Conservation (phyloP, 2,797 vertebrate genomes). For the Platalea minor region DNA sequence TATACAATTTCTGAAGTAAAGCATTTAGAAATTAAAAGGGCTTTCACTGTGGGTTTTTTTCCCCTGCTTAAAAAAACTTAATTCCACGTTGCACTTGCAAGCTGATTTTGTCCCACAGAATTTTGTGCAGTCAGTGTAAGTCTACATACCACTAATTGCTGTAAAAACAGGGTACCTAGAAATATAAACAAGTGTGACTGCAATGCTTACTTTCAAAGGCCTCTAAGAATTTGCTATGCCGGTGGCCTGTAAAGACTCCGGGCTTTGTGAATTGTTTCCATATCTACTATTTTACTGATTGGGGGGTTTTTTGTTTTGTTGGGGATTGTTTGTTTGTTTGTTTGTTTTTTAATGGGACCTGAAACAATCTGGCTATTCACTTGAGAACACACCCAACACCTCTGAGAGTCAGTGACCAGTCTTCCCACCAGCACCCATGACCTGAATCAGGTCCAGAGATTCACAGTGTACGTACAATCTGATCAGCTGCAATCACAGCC, state of each 20-base stretch:
- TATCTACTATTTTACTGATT: not conserved
- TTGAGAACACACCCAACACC: not conserved
- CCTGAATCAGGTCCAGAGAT: not conserved
- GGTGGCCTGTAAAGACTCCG: not conserved
- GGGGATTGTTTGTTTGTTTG: not conserved
- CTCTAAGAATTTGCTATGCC: not conserved
- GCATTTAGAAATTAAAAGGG: constrained; percentile 24
- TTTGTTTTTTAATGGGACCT: not conserved
- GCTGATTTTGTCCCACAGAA: not conserved
- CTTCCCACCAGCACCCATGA: not conserved
- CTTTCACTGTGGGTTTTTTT: accelerated
- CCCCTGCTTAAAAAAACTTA: not conserved
- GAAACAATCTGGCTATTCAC: not conserved
- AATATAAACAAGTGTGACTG: not conserved
- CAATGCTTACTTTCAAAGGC: not conserved
- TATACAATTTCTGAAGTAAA: not conserved
- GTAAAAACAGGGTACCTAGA: not conserved
- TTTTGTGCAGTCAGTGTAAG: not conserved
- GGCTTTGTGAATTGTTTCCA: not conserved
- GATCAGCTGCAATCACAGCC: not conserved
- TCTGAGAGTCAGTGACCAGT: not conserved
- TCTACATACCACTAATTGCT: not conserved
- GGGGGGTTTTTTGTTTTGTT: too few species aligned
- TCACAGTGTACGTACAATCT: accelerated
- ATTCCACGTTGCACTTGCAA: not conserved